Percentiles rank a stretch among this genome's conserved stretches.
These are phyloP conservation scores for Hydrophis major DNA, from an alignment of 2,797 vertebrate species.

Conservation along the genomic window DNA sequence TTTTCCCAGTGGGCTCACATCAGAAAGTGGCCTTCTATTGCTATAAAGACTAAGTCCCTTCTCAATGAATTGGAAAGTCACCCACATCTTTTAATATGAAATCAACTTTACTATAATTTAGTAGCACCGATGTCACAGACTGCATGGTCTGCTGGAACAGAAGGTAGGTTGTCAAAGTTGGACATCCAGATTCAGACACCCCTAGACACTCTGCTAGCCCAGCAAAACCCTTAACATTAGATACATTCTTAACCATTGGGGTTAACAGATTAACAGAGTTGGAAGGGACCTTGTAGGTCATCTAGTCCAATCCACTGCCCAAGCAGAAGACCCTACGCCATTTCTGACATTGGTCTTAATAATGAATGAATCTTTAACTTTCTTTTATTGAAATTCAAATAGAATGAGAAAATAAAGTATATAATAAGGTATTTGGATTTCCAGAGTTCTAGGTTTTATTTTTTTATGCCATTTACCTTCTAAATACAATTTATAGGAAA, in stretches of 20 bases:
- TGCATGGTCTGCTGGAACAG: not conserved
- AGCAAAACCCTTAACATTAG: not conserved
- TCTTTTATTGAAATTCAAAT: not conserved
- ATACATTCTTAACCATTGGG: not conserved
- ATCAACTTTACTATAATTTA: not conserved
- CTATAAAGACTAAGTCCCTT: not conserved
- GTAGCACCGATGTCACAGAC: not conserved
- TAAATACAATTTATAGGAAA: not conserved
- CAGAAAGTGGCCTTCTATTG: not conserved
- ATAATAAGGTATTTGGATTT: not conserved
- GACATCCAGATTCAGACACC: not conserved
- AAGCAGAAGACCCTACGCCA: too few relatives aligned
- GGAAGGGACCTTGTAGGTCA: too few relatives aligned
- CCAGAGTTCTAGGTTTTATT: not conserved
- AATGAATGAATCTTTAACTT: not conserved
- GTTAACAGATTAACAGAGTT: too few relatives aligned
- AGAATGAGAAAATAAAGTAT: not conserved
- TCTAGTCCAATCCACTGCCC: too few relatives aligned
- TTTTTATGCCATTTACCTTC: not conserved
- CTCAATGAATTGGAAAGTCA: not conserved
- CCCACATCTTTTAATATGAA: not conserved
- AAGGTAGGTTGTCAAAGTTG: not conserved
- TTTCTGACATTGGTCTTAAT: not conserved
- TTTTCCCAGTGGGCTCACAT: not conserved
- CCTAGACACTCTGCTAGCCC: not conserved